Percentiles rank a stretch among this genome's conserved stretches.
Evolutionary conservation across 2,888 invertebrate species (phyloP).

Genomic region (Stratiomys singularior): DNA sequence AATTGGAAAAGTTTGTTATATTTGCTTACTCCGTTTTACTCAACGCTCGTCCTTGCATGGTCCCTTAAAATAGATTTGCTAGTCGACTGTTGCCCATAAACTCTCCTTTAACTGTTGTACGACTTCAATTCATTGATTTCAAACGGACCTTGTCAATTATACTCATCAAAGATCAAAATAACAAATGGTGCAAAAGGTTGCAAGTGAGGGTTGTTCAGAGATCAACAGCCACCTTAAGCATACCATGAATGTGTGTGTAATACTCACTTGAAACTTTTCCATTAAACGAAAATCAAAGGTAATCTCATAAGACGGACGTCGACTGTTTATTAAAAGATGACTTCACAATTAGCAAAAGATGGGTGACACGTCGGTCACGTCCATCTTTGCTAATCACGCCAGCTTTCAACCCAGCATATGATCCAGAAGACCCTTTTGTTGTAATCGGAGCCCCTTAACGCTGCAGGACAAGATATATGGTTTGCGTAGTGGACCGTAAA

Average conservation of each 20-base stretch:
- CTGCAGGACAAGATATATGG: background rate
- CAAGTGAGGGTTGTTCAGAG: background rate
- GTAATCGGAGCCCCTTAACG: background rate
- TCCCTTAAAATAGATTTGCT: background rate
- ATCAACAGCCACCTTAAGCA: background rate
- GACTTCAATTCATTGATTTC: background rate
- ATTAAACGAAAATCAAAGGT: constrained; percentile 39
- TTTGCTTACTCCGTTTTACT: background rate
- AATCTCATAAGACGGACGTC: constrained; percentile 32
- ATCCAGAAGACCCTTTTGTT: background rate
- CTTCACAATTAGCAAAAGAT: constrained; percentile 43
- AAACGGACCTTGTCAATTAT: constrained; percentile 12
- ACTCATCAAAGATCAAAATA: background rate
- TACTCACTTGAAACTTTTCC: constrained; percentile 1
- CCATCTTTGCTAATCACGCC: background rate
- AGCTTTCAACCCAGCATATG: background rate
- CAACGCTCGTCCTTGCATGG: background rate
- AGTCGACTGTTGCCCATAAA: background rate
- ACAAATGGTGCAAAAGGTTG: background rate
- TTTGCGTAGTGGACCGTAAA: constrained; percentile 25
- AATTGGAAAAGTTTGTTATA: background rate
- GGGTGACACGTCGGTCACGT: background rate
- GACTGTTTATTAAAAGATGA: constrained; percentile 45
- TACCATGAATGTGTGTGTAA: background rate
- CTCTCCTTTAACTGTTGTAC: background rate